Base-by-base conservation (phyloP, 1,140 invertebrate genomes). In the Lepidotrigona ventralis region DNA sequence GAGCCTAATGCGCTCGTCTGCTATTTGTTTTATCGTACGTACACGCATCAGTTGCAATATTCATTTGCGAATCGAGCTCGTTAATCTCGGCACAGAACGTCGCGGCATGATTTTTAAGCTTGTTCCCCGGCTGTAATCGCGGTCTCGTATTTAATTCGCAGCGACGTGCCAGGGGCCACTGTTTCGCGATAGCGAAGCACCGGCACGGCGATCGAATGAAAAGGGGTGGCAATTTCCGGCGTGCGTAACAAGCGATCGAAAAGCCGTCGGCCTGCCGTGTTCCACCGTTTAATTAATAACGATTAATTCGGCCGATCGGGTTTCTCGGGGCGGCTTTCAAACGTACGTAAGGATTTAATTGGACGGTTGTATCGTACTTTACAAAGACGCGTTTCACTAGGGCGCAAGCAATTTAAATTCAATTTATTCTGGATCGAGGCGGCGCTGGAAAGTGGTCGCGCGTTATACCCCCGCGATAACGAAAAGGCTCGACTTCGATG, bases 301-400 rank as follows among this genome's bases (percentile, higher is more conserved):
- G 79, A 81, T 81, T 81, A 81, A 81, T 74, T 46, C 9, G 21
- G 66, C 26, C 70, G 46, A 74, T 66, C 79, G 46, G 21, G 60
- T 74, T 74, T 51, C 58, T 39, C 71, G 70, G 53, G 4, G 8
- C 29, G 26, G 11, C 15, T 66, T 74, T 64, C 39, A 81, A 74
- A 64, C 1, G 70, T 26, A 39, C 51, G 54, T 26, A 64, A 64
- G 23, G 70, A 56, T 81, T 81, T 70, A 74, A 81, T 81, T 81
- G 58, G 51, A 33, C 26, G 17, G n/a, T 74, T 26, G 60, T 26
- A 56, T 26, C 60, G 23, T 72, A 15, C 19, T 15, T 51, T 33
- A 33, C 46, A 51, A 54, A 54, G 46, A 73, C 23, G 33, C 19
- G 19, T 39, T 60, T 23, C 53, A 29, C 33, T 14, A 23, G 23